A percentile compares a stretch with the other conserved stretches of the same genome.
Conservation (phyloP, 2,113 vertebrate genomes). For the Vulpes vulpes region DNA sequence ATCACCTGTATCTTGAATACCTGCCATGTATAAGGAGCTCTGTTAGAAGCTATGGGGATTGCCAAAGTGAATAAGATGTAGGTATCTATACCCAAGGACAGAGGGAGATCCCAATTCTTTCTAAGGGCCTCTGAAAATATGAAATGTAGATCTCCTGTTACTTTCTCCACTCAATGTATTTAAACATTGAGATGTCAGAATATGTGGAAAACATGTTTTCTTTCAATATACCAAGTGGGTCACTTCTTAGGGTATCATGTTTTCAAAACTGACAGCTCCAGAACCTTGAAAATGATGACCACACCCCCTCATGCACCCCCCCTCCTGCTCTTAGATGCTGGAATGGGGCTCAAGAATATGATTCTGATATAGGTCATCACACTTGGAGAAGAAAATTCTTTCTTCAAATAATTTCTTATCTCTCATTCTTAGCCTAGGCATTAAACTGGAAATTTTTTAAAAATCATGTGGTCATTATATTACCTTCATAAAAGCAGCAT, state of each 20-base stretch:
- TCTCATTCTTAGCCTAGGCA: background rate
- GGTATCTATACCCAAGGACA: fast-evolving
- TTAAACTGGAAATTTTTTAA: background rate
- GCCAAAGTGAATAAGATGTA: fast-evolving
- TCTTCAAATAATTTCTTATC: background rate
- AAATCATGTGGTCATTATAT: too few relatives aligned
- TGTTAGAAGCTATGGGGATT: fast-evolving
- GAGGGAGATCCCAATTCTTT: background rate
- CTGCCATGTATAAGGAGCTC: background rate
- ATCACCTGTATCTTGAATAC: too few relatives aligned
- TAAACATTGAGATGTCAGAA: background rate
- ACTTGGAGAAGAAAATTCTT: background rate
- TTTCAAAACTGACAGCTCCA: background rate
- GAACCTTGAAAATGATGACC: background rate
- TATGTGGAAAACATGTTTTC: background rate
- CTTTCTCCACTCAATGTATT: background rate
- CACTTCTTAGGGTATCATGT: background rate
- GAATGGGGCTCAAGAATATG: fast-evolving
- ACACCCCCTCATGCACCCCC: fast-evolving
- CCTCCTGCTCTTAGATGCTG: background rate
- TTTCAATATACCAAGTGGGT: background rate
- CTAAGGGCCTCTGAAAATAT: background rate
- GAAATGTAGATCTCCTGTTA: background rate
- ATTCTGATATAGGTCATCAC: background rate
- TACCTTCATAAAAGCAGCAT: background rate